Percentiles rank a stretch among this genome's conserved stretches.
Conservation (phyloP, 2,797 vertebrate genomes). For the Sebastes diaconus region DNA sequence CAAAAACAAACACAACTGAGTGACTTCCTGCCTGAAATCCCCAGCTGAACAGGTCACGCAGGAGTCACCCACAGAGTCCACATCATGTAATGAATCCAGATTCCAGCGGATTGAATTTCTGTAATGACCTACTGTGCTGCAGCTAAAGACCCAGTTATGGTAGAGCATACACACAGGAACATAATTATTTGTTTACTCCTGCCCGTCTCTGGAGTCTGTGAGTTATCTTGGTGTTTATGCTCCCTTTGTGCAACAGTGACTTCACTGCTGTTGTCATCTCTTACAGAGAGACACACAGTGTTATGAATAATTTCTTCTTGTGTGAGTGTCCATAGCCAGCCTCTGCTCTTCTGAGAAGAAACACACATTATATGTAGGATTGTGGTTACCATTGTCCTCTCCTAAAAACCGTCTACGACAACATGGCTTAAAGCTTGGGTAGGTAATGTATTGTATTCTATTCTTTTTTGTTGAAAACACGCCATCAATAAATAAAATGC, state of each 20-base stretch:
- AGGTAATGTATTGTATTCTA: background rate
- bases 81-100: conserved; percentile 41
- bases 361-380: background rate
- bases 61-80: conserved; percentile 42
- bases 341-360: background rate
- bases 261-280: conserved; percentile 48
- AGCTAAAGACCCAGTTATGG: conserved; percentile 35
- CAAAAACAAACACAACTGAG: conserved; percentile 34
- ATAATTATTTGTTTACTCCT: conserved; percentile 64
- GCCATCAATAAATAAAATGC: background rate
- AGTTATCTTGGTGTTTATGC: conserved; percentile 47
- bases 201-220: conserved; percentile 41
- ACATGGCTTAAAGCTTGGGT: background rate
- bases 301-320: background rate
- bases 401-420: background rate
- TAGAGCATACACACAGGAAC: conserved; percentile 41
- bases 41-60: conserved; percentile 29
- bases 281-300: conserved; percentile 12
- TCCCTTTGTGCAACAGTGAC: conserved; percentile 48
- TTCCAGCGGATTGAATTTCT: conserved; percentile 52
- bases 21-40: conserved; percentile 55
- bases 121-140: conserved; percentile 39
- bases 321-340: background rate
- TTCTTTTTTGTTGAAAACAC: background rate
- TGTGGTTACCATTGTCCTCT: background rate